Conservation (phyloP, 2,888 invertebrate species). For the Marronus borbonicus region DNA sequence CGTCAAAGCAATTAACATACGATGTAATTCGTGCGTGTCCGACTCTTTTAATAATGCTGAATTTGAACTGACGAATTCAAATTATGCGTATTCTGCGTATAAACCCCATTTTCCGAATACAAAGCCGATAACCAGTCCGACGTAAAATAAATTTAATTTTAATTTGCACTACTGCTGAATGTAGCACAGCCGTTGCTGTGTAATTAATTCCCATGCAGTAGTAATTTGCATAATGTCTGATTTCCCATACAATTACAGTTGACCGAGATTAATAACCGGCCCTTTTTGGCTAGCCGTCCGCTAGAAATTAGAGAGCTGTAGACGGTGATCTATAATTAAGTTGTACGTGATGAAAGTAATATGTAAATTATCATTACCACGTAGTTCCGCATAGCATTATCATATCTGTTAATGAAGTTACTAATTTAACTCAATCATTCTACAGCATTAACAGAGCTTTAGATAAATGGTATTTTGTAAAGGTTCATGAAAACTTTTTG, state of each 20-base stretch:
- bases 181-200: background rate
- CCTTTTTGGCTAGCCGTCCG: slow-evolving; percentile 9
- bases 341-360: background rate
- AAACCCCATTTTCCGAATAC: slow-evolving; percentile 16
- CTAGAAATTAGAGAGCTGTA: slow-evolving; percentile 6
- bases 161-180: slow-evolving; percentile 11
- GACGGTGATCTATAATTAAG: background rate
- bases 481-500: no score
- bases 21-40: no score
- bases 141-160: slow-evolving; percentile 30
- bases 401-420: no score
- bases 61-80: slow-evolving; percentile 9
- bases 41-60: background rate
- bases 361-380: background rate
- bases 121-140: slow-evolving; percentile 19
- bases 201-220: slow-evolving; percentile 37
- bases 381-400: background rate
- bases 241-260: slow-evolving; percentile 35
- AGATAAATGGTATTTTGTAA: no score
- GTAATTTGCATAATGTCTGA: slow-evolving; percentile 40
- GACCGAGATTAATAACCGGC: slow-evolving; percentile 24
- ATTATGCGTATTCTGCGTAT: slow-evolving; percentile 25
- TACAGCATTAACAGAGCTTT: no score
- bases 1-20: no score
- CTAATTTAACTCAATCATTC: no score